Evolutionary conservation across 2,888 invertebrate genomes (phyloP).

Genomic region (Alsophila aescularia): DNA sequence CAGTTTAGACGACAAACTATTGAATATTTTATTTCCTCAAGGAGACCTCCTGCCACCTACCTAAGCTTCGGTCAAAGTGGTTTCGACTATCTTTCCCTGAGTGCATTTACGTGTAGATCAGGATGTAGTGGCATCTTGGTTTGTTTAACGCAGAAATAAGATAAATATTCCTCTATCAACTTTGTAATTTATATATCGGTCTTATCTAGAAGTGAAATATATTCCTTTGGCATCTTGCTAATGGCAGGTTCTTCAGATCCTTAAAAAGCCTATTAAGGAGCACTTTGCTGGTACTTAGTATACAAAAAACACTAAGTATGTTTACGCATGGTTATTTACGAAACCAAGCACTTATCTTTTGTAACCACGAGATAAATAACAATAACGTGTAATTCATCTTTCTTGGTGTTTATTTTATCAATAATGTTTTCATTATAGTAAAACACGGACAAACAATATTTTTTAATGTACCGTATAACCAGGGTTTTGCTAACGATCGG

Average conservation of each 20-base stretch:
- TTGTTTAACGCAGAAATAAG: too few species aligned
- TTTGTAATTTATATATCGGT: not conserved
- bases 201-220: not conserved
- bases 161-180: too few species aligned
- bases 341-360: not conserved
- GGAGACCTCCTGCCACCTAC: not conserved
- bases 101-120: not conserved
- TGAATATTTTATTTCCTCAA: too few species aligned
- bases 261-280: constrained; percentile 7
- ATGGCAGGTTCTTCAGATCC: not conserved
- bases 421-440: too few species aligned
- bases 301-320: constrained; percentile 1
- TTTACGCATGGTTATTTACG: not conserved
- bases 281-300: constrained; percentile 4
- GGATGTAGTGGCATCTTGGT: too few species aligned
- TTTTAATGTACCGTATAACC: too few species aligned
- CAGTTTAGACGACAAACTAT: too few species aligned
- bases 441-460: too few species aligned
- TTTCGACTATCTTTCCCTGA: not conserved
- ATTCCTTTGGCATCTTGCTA: constrained; percentile 4
- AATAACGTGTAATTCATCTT: too few species aligned
- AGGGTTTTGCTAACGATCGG: too few species aligned
- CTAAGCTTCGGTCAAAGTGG: not conserved
- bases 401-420: too few species aligned
- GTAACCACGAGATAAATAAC: not conserved